Base-by-base conservation (phyloP, 2,113 vertebrate genomes). In the Taurulus bubalis region DNA sequence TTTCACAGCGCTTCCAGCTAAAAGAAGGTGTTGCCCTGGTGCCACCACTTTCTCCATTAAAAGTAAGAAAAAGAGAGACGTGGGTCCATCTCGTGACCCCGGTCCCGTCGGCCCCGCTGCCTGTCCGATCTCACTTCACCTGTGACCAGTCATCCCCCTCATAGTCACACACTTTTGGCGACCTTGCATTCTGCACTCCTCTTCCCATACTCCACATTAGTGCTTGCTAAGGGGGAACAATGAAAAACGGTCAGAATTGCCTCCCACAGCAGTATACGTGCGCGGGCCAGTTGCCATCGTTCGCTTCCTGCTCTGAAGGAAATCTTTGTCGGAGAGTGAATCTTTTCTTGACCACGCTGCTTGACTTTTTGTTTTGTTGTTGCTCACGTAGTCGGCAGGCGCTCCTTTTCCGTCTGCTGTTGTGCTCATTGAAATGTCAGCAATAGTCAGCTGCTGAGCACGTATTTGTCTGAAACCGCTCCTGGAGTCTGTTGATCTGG, bases 41-140 rank as follows among this genome's bases (percentile, higher is more conserved):
- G 58, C 42, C 28, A 20, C 53, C 55, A 74, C 77, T 89, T 89
- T 88, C 73, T 74, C 90, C 55, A 18, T 60, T 79, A 58, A 9
- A 79, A 74, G 49, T 22, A 7, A 22, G 8, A 51, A 49, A 47
- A 8, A 20, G 18, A 56, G 24, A 26, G 53, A 56, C 53, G n/a
- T 14, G n/a, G 53, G 24, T 38, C n/a, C 66, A 24, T 40, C 3
- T 18, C 65, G 67, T 58, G 83, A 87, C 53, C 79, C 77, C 80
- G 0, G 63, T 58, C 74, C 75, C 69, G 40, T 78, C 45, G 18
- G 22, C 77, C 55, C 55, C 22, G 67, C 56, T 87, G 72, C 71
- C 80, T 87, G 85, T 90, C 82, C 80, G 40, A 92, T 86, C 86
- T 59, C 56, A 24, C 1, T 69, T 94, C 93, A 93, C 90, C 93